Base-by-base conservation (phyloP, 2,888 invertebrate species). In the Nudaria mundana region DNA sequence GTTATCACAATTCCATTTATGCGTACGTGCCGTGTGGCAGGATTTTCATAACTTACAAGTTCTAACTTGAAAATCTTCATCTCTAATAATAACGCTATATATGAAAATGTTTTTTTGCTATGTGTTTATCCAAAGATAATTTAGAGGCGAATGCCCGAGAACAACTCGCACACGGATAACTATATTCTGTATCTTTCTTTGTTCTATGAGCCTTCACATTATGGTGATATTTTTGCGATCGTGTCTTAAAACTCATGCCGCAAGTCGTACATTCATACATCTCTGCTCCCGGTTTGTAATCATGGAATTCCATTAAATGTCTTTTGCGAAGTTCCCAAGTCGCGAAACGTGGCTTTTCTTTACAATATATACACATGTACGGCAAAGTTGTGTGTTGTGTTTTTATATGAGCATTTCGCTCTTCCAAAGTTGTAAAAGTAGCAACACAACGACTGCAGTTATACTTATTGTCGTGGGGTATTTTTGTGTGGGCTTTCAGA, bases 71-170 rank as follows among this genome's bases (percentile, higher is more conserved):
- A 7, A 12, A 8, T n/a, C n/a, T 12, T 26, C 18, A 26, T 12
- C 10, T 10, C 11, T 29, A 16, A n/a, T 4, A 7, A 30, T 12
- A 13, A 18, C 13, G 23, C 32, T 62, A 81, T 30, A 76, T 73
- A 49, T 84, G 86, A 38, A 87, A 88, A 71, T 91, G 91, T 46
- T 90, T 91, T 49, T 86, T 85, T 3, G 87, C 81, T 52, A 90
- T 82, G 59, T 91, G 91, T 40, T 89, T 89, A 43, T 90, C 90
- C 14, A 91, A 58, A 14, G 90, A 88, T 30, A 90, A 61, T 48
- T 90, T 90, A 0, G 88, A 81, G 12, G 85, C 88, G 48, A 91
- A 91, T 0, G 84, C 81, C 34, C 86, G 79, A 1, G 87, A 74
- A 53, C 91, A 91, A 47, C 81, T 81, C 0, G 75, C 80, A 36